These are phyloP conservation scores for Chrysotoxum bicinctum DNA, from an alignment of 2,888 invertebrate genomes.

Conservation along the genomic window DNA sequence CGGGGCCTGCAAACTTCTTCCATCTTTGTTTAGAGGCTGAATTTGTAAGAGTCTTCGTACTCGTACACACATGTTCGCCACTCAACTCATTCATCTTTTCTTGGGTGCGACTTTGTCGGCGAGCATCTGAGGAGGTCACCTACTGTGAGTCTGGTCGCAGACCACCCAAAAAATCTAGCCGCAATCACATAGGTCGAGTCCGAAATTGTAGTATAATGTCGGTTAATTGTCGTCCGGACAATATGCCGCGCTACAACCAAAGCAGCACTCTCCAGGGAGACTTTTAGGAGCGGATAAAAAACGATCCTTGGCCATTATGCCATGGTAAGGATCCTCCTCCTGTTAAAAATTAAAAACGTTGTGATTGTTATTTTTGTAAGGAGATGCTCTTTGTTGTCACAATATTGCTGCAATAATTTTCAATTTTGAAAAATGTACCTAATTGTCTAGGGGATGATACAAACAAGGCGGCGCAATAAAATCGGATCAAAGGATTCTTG, in stretches of 20 bases:
- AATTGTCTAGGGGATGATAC: conserved; percentile 54
- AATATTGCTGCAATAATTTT: conserved; percentile 68
- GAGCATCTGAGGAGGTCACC: conserved; percentile 50
- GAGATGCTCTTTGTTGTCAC: conserved; percentile 63
- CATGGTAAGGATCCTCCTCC: conserved; percentile 53
- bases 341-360: conserved; percentile 32
- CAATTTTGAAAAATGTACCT: conserved; percentile 24
- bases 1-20: not conserved
- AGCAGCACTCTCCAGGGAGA: conserved; percentile 28
- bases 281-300: conserved; percentile 38
- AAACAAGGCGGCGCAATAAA: conserved; percentile 68
- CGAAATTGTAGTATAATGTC: conserved; percentile 24
- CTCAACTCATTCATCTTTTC: conserved; percentile 60
- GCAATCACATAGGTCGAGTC: conserved; percentile 40
- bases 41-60: conserved; percentile 18
- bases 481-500: conserved; percentile 59
- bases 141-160: conserved; percentile 60
- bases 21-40: not conserved
- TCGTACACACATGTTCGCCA: conserved; percentile 57
- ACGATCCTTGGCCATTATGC: conserved; percentile 43
- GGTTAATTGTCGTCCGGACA: conserved; percentile 57
- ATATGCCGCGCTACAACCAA: conserved; percentile 30
- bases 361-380: conserved; percentile 55
- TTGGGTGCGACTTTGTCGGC: conserved; percentile 35
- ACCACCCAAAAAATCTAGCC: conserved; percentile 69